Evolutionary conservation across 2,888 invertebrate genomes (phyloP).

Genomic region (Odontothrips loti): DNA sequence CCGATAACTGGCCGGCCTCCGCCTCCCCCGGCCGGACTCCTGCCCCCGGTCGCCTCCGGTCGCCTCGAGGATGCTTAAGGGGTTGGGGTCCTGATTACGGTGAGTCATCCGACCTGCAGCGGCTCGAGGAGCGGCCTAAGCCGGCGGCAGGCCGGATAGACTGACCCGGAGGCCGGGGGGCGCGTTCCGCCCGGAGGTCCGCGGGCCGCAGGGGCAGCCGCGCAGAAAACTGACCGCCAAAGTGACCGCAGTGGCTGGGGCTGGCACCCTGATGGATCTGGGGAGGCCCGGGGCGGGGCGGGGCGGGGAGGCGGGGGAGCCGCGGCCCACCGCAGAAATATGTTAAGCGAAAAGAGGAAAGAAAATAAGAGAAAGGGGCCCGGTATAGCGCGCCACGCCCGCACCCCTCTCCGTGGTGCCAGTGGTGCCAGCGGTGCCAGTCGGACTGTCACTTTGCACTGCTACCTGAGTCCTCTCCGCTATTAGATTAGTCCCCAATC

Average conservation of each 20-base stretch:
- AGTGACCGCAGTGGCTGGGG: background rate
- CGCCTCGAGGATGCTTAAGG: background rate
- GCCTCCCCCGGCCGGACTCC: background rate
- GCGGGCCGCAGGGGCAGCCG: background rate
- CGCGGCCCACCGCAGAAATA: no score
- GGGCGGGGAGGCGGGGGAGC: no score
- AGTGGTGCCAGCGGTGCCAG: no score
- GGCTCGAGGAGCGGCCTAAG: background rate
- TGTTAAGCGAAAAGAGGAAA: no score
- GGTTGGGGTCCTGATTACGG: background rate
- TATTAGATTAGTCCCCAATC: background rate
- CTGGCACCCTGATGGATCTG: background rate
- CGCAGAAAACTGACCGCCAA: background rate
- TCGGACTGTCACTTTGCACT: slow-evolving; percentile 39
- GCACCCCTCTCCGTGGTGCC: no score
- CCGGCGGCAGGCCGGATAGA: background rate
- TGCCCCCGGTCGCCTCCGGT: background rate
- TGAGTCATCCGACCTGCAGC: background rate
- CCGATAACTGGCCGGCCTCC: slow-evolving; percentile 13
- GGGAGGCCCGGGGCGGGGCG: no score
- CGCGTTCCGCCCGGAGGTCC: background rate
- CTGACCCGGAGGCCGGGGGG: background rate
- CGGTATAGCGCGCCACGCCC: no score
- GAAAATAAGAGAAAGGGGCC: no score
- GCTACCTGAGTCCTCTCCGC: background rate